A percentile compares a stretch with the other conserved stretches of the same genome.
Evolutionary conservation across 2,113 vertebrate species (phyloP).

Genomic region (Amazona guildingii): DNA sequence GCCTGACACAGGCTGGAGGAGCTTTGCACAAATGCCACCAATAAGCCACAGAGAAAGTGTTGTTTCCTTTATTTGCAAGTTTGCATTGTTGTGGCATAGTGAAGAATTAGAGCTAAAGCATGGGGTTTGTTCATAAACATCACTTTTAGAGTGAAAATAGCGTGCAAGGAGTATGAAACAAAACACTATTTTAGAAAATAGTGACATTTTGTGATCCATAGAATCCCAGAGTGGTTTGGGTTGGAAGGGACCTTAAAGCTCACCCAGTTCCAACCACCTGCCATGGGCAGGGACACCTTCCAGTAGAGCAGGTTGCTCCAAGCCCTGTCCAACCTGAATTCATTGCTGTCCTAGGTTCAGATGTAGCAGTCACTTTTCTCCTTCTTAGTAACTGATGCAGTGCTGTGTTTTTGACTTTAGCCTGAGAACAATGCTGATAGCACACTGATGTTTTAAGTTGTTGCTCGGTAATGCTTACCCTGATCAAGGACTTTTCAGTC

Average conservation of each 20-base stretch:
- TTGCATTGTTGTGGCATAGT: not conserved
- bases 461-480: not conserved
- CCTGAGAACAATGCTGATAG: not conserved
- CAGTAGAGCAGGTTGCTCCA: not conserved
- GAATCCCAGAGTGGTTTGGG: not conserved
- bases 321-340: not conserved
- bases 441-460: not conserved
- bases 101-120: not conserved
- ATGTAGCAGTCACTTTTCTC: not conserved
- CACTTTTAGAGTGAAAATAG: not conserved
- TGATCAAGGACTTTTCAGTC: not conserved
- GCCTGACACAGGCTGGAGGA: not conserved
- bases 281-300: not conserved
- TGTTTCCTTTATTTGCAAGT: not conserved
- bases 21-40: not conserved
- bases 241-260: not conserved
- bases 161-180: not conserved
- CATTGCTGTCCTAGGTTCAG: not conserved
- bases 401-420: not conserved
- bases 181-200: not conserved
- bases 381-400: not conserved
- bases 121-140: not conserved
- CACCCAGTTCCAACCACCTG: not conserved
- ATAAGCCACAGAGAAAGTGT: rapidly evolving
- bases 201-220: not conserved